Evolutionary conservation across 1,140 invertebrate genomes (phyloP).

Genomic region (Tribolium madens): DNA sequence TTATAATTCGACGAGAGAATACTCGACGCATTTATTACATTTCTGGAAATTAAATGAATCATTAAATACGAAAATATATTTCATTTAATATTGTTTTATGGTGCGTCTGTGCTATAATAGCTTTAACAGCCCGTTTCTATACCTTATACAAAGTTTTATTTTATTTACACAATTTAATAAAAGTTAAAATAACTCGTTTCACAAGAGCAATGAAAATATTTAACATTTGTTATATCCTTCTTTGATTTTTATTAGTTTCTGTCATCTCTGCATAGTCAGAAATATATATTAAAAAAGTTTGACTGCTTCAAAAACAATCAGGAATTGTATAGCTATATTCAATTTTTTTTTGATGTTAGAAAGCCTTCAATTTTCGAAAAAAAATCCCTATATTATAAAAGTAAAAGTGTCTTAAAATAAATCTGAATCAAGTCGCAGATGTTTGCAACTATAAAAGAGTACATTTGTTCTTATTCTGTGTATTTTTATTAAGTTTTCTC

Average conservation of each 20-base stretch:
- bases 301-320: not conserved
- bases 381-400: not conserved
- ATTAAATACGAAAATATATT: constrained; percentile 22
- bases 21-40: not conserved
- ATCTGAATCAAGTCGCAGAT: not conserved
- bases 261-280: no score
- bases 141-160: not conserved
- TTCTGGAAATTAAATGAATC: constrained; percentile 5
- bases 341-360: not conserved
- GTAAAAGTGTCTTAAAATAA: not conserved
- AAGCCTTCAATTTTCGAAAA: not conserved
- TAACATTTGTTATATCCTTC: not conserved
- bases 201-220: not conserved
- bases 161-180: not conserved
- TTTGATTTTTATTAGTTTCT: no score
- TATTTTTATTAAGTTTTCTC: constrained; percentile 7
- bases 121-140: not conserved
- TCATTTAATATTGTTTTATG: constrained; percentile 12
- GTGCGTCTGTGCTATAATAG: not conserved
- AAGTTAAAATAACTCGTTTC: no score
- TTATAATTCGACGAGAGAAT: not conserved
- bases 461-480: not conserved
- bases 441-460: not conserved
- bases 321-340: no score
- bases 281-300: no score